Base-by-base conservation (phyloP, 2,888 invertebrate species). In the Caenorhabditis doughertyi region DNA sequence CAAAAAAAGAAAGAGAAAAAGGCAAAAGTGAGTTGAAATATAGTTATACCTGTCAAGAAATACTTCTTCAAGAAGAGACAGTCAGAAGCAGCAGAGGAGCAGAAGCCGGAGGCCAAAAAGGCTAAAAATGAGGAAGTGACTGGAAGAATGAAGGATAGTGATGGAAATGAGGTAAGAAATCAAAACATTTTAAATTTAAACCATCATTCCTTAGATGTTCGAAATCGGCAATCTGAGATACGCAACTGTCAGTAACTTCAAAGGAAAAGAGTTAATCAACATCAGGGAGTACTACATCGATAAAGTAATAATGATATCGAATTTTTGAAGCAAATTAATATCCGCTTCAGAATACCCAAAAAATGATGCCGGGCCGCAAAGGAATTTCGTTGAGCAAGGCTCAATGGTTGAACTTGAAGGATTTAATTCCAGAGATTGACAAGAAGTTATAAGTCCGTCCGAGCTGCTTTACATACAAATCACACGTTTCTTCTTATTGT, bases 281-380 rank as follows among this genome's bases (percentile, higher is more conserved):
- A 89, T 90, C 49, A 68, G 90, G 18, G 90, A 90, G 71, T 90
- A 83, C 79, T 90, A 91, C 85, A 71, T 74, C 18, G 89, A 90
- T 58, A 89, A 89, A 81, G 88, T 84, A 23, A 51, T 62, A 74
- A n/a, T 60, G 9, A 51, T 21, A 25, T n/a, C 9, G 7, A 16
- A 9, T 32, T 8, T 21, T 18, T 13, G 2, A 18, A 2, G 3
- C 5, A 35, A n/a, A n/a, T 32, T 39, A 76, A 60, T 44, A 11
- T 47, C n/a, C 2, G n/a, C n/a, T 83, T 53, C 72, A 87, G 86
- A 79, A 74, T 13, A 67, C 85, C 5, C 88, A 88, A n/a, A 84
- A 87, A 70, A 72, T 90, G 84, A 84, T 81, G 79, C 90, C 90
- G 39, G 86, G 89, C 13, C 87, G 88, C 79, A 90, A 90, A 49